Conservation (phyloP, 1,140 invertebrate genomes). For the Trichomalopsis sarcophagae region DNA sequence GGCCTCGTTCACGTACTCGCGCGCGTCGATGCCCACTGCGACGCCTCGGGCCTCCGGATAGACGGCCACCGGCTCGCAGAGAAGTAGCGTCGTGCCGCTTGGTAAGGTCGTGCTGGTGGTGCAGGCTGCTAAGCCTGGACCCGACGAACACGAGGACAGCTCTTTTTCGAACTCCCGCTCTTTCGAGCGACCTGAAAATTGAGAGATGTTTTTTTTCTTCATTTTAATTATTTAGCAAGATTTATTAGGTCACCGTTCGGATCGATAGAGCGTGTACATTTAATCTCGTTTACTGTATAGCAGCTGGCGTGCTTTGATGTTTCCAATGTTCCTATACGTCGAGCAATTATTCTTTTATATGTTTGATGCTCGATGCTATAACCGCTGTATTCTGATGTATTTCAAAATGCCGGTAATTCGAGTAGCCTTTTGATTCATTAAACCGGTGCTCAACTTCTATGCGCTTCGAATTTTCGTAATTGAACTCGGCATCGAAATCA, state of each 20-base stretch:
- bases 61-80: slow-evolving; percentile 45
- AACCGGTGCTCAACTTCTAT: background rate
- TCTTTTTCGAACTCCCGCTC: slow-evolving; percentile 10
- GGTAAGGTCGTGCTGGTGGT: background rate
- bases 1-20: slow-evolving; percentile 65
- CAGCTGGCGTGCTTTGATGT: no score
- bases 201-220: background rate
- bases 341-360: background rate
- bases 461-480: no score
- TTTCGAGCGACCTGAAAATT: slow-evolving; percentile 11
- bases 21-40: slow-evolving; percentile 67
- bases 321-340: background rate
- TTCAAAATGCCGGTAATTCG: background rate
- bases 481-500: no score
- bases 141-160: slow-evolving; percentile 25
- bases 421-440: background rate
- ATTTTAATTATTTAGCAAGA: no score
- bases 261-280: no score
- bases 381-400: background rate
- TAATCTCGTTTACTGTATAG: no score
- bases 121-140: background rate
- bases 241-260: no score
- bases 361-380: background rate
- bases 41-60: slow-evolving; percentile 65
- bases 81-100: background rate